Evolutionary conservation across 2,113 vertebrate species (phyloP).

Genomic region (Halcyon malimbica): DNA sequence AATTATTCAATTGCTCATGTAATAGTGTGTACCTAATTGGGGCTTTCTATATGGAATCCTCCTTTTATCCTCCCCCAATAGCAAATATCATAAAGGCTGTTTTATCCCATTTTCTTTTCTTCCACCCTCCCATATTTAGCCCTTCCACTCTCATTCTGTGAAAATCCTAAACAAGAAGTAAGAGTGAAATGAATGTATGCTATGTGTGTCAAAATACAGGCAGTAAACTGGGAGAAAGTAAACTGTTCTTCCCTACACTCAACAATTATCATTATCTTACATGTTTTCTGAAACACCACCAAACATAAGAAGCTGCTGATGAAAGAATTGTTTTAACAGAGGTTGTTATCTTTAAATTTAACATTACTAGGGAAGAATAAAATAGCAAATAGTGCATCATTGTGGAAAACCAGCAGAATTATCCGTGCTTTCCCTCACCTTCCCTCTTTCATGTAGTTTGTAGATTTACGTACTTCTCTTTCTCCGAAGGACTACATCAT

Average conservation of each 20-base stretch:
- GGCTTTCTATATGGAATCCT: neutral
- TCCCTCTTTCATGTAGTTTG: neutral
- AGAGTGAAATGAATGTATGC: neutral
- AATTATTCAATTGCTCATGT: fast-evolving
- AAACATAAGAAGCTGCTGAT: neutral
- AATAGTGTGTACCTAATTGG: fast-evolving
- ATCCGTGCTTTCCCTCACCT: neutral
- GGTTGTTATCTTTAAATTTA: neutral
- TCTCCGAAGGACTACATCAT: neutral
- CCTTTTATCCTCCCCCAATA: neutral
- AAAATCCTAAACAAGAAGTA: neutral
- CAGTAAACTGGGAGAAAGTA: neutral
- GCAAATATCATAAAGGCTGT: neutral
- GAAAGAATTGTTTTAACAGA: neutral
- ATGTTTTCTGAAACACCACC: neutral
- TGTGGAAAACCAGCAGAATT: neutral
- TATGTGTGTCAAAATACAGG: neutral
- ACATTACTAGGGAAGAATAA: neutral
- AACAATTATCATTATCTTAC: neutral
- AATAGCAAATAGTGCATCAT: neutral
- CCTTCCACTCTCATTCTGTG: neutral
- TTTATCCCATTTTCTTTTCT: neutral
- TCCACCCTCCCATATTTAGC: neutral
- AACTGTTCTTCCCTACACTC: neutral
- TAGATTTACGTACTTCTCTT: neutral